Evolutionary conservation across 2,888 invertebrate genomes (phyloP), one percentile per base, ranked within the genome.

Genomic region (Chaitophorus viminalis): DNA sequence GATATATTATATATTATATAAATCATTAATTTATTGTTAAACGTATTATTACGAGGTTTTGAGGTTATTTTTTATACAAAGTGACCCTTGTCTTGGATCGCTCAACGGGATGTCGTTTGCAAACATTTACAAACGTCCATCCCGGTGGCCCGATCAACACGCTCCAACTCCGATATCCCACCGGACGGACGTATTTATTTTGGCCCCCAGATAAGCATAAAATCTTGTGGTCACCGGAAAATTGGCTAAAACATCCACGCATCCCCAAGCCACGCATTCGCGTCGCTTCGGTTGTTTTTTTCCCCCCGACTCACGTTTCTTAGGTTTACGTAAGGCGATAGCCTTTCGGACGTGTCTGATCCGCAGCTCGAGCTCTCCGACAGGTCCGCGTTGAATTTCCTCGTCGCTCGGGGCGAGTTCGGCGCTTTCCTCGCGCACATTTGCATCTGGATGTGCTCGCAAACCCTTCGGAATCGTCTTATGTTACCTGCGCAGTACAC

Each of bases 361-460:
- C 94, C 94, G 90, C 94, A 94, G 90, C 94, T 94, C 77, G 94
- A 94, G 91, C 94, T 94, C 90, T 94, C 95, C 90, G 94, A 94
- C 90, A 95, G 92, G 90, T 95, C 94, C 52, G 94, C 93, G 60
- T 94, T 93, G 90, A 94, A 94, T 90, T 94, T 94, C 74, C 94
- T 91, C 85, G 93, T 93, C 1, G 94, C 94, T 82, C 94, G 91
- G 0, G 94, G 94, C 90, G 94, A 94, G 17, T 94, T 93, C 46
- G 94, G 94, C 33, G 94, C 93, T 89, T 93, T 91, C 89, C 93
- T 92, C 78, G 93, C 92, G 25, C 93, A 93, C 77, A 96, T 95
- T 90, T 97, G 96, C 60, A 95, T 94, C 91, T 99, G 98, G 90
- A 99, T 97, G 92, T 98, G 97, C 91, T 99, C 99, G 92, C 98